Base-by-base conservation (phyloP, 2,888 invertebrate species). In the Mantis religiosa region DNA sequence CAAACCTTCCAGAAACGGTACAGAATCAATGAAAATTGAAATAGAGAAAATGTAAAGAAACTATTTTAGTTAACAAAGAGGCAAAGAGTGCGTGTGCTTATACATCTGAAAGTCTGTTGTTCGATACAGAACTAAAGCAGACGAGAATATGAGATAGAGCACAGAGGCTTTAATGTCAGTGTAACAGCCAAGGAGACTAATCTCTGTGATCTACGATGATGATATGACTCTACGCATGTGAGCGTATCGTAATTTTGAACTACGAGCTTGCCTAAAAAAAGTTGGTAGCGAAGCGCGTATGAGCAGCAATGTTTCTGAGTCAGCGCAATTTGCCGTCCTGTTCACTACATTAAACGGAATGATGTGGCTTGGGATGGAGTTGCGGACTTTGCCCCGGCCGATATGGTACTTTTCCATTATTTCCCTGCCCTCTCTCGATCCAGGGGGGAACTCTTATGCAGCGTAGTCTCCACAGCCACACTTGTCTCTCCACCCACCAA, bases 261-360 rank as follows among this genome's bases (percentile, higher is more conserved):
- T 15, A 25, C 54, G 20, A 71, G 54, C 54, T 71, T 71, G 54
- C 3, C 54, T 12, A 41, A 41, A 71, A 71, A 71, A 20, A 71
- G 54, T 71, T 71, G 25, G 20, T 25, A 71, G 20, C 54, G 54
- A 71, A 71, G 20, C 15, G 54, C 54, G 54, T 71, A 71, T 71
- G 54, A 71, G 20, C 25, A 20, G 54, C 54, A 25, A 4, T 71
- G 25, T 8, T 71, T 71, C 54, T 71, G 54, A 71, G 54, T 14
- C 81, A 30, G 85, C 84, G 86, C 83, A 89, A 89, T 86, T 89
- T 89, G 88, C 88, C 88, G 88, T 89, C 88, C 71, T 85, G 88
- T 89, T 84, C 89, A 89, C 82, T 89, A 89, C 89, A 88, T 89
- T 89, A 89, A 88, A 71, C 85, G 82, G 85, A 86, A 88, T 89